Percentiles rank a stretch among this genome's conserved stretches.
Evolutionary conservation across 2,888 invertebrate species (phyloP).

Genomic region (Tachystola acroxantha): DNA sequence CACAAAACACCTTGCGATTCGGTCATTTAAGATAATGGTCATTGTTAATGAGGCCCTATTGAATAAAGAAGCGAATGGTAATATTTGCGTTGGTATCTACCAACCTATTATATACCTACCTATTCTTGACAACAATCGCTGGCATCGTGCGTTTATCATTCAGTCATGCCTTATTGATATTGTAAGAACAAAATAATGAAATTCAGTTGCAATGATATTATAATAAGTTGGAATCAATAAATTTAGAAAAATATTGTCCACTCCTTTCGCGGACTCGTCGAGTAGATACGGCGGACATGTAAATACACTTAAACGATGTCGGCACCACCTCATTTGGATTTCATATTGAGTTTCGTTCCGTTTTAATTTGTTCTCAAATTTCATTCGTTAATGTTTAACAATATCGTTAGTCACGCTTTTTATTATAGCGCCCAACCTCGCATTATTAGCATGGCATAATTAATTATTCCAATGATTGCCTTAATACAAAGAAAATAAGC

Average conservation of each 20-base stretch:
- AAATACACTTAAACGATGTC: constrained; percentile 45
- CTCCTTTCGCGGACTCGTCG: constrained; percentile 29
- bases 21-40: constrained; percentile 39
- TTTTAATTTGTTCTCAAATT: constrained; percentile 39
- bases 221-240: constrained; percentile 14
- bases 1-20: constrained; percentile 53
- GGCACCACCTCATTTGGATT: constrained; percentile 36
- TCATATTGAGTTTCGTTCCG: constrained; percentile 33
- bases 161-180: no score
- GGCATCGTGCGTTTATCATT: no score
- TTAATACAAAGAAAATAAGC: neutral
- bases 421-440: constrained; percentile 8
- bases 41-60: constrained; percentile 31
- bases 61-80: constrained; percentile 11
- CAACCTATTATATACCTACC: no score
- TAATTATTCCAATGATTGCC: constrained; percentile 6
- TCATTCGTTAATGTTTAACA: constrained; percentile 26
- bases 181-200: no score
- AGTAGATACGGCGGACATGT: constrained; percentile 35
- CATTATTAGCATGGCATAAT: neutral
- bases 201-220: no score
- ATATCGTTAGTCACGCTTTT: constrained; percentile 20
- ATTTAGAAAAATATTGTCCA: constrained; percentile 27
- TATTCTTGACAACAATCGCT: no score
- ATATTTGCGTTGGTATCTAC: no score